These are phyloP conservation scores for Catalaphyllia jardinei DNA, from an alignment of 64 coral and sea anemone species.

Conservation along the genomic window DNA sequence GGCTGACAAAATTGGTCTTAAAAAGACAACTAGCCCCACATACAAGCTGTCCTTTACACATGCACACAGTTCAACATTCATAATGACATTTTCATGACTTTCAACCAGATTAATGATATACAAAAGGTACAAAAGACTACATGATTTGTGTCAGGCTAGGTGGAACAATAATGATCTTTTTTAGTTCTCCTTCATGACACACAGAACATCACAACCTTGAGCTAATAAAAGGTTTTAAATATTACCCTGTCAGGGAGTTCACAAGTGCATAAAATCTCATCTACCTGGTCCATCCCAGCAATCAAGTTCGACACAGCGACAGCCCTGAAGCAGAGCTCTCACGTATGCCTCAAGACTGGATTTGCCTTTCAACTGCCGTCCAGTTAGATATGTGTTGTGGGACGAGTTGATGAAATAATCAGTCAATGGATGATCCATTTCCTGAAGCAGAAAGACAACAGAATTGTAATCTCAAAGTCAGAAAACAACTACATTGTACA, in stretches of 20 bases:
- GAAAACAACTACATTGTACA: too few relatives aligned
- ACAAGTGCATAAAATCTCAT: neutral
- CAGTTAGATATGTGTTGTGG: conserved; percentile 91
- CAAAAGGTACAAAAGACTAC: too few relatives aligned
- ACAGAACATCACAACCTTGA: neutral
- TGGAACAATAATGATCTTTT: too few relatives aligned
- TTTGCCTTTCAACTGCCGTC: conserved; percentile 76
- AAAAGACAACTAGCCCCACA: too few relatives aligned
- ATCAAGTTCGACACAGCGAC: conserved; percentile 87
- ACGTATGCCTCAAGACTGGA: conserved; percentile 92
- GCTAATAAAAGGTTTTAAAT: neutral
- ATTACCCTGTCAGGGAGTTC: neutral
- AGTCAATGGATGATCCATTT: conserved; percentile 80
- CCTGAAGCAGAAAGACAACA: conserved; percentile 21
- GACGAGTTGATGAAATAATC: conserved; percentile 93
- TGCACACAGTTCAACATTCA: too few relatives aligned
- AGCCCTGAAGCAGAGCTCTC: conserved; percentile 81
- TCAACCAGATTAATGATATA: too few relatives aligned
- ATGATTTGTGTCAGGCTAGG: too few relatives aligned
- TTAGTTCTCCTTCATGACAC: too few relatives aligned
- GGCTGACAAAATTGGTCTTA: too few relatives aligned
- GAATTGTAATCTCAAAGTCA: too few relatives aligned
- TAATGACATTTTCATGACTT: too few relatives aligned
- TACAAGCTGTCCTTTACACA: too few relatives aligned
- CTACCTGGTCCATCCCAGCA: conserved; percentile 93